Conservation (phyloP, 2,113 vertebrate genomes). For the Callithrix jacchus region DNA sequence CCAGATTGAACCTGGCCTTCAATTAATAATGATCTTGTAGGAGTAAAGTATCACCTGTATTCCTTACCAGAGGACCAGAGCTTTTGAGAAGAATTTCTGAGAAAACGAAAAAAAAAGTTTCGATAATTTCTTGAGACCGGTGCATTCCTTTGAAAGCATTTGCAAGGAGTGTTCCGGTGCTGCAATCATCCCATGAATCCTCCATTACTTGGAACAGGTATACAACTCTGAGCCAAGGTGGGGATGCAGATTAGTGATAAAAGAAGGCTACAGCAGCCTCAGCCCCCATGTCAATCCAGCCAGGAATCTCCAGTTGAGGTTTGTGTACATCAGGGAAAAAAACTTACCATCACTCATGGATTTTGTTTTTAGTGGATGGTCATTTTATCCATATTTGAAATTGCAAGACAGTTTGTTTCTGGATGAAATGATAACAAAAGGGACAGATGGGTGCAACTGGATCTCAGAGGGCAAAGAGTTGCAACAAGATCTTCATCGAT, state of each 20-base stretch:
- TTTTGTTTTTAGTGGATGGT: neutral
- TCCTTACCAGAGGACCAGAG: neutral
- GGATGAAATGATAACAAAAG: neutral
- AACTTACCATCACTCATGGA: neutral
- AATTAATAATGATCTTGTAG: neutral
- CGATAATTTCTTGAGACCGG: neutral
- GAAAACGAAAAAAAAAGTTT: neutral
- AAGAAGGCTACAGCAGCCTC: neutral
- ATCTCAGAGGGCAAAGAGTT: neutral
- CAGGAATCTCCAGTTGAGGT: neutral
- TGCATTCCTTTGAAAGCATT: neutral
- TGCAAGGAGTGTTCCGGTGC: neutral
- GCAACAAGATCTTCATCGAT: neutral
- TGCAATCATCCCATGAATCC: accelerated
- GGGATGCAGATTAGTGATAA: neutral
- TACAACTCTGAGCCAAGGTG: accelerated
- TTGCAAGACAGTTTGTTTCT: neutral
- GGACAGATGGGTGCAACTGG: neutral
- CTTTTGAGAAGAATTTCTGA: neutral
- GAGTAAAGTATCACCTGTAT: neutral
- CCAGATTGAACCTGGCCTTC: neutral
- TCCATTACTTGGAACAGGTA: neutral
- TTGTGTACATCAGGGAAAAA: neutral
- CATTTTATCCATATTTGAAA: neutral
- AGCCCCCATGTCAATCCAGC: neutral